A percentile compares a stretch with the other conserved stretches of the same genome.
These are phyloP conservation scores for Bombus confusus DNA, from an alignment of 1,140 invertebrate genomes.

Conservation along the genomic window DNA sequence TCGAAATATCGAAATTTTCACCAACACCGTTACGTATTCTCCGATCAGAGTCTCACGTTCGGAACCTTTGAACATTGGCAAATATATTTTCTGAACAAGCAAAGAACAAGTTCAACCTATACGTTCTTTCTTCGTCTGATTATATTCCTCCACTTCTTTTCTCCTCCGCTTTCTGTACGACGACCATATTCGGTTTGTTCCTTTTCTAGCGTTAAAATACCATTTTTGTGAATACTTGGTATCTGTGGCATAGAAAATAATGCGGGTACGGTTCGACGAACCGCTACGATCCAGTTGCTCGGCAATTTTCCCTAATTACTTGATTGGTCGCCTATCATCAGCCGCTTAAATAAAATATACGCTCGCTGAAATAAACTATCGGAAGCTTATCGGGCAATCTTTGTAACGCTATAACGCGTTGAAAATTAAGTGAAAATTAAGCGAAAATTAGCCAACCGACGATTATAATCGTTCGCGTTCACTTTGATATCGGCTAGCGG, in stretches of 20 bases:
- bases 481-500: too few relatives aligned
- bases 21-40: too few relatives aligned
- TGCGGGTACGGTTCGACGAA: background rate
- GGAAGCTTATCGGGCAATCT: background rate
- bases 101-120: too few relatives aligned
- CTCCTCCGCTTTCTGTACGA: too few relatives aligned
- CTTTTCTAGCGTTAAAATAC: background rate
- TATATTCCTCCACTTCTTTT: too few relatives aligned
- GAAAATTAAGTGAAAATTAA: rapidly evolving
- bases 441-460: too few relatives aligned
- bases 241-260: background rate
- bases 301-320: background rate
- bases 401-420: background rate
- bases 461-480: too few relatives aligned
- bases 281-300: background rate
- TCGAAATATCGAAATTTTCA: too few relatives aligned
- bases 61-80: too few relatives aligned
- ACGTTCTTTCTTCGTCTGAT: too few relatives aligned
- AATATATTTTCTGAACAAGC: too few relatives aligned
- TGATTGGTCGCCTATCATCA: background rate
- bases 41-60: too few relatives aligned
- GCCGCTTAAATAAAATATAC: background rate
- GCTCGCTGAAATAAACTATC: background rate
- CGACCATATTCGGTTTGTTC: background rate
- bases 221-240: background rate